Evolutionary conservation across 2,113 vertebrate species (phyloP).

Genomic region (Hippocampus barbouri): DNA sequence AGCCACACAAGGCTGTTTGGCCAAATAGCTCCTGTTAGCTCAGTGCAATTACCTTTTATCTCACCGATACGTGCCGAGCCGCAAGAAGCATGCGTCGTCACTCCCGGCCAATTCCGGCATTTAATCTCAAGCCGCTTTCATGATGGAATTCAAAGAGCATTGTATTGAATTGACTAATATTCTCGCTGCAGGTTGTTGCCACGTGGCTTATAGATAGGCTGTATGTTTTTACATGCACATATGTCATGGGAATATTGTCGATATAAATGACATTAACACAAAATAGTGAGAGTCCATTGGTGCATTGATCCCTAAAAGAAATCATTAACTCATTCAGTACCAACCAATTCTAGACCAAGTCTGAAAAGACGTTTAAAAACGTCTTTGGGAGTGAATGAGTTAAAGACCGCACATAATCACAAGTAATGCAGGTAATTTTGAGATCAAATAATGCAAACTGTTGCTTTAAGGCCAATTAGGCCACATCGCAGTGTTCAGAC

Average conservation of each 20-base stretch:
- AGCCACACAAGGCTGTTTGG: constrained; percentile 18
- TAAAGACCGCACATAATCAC: no score
- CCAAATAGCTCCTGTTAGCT: constrained; percentile 40
- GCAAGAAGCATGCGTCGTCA: neutral
- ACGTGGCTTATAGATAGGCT: no score
- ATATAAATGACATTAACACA: no score
- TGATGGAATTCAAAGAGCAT: constrained; percentile 40
- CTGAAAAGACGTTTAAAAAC: no score
- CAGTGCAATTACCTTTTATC: constrained; percentile 28
- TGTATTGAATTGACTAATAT: constrained; percentile 8
- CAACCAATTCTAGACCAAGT: no score
- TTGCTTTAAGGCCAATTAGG: neutral
- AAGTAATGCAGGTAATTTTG: neutral
- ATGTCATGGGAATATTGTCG: no score
- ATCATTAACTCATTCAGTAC: no score
- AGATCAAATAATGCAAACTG: neutral
- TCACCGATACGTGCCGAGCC: neutral
- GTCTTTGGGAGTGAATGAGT: no score
- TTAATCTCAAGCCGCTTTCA: constrained; percentile 5
- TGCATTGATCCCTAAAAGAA: no score
- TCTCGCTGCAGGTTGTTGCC: neutral
- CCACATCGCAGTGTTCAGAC: neutral
- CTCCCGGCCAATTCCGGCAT: constrained; percentile 4
- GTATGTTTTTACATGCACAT: no score
- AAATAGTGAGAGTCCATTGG: no score